Evolutionary conservation across 2,113 vertebrate species (phyloP).

Genomic region (Phrynosoma platyrhinos): DNA sequence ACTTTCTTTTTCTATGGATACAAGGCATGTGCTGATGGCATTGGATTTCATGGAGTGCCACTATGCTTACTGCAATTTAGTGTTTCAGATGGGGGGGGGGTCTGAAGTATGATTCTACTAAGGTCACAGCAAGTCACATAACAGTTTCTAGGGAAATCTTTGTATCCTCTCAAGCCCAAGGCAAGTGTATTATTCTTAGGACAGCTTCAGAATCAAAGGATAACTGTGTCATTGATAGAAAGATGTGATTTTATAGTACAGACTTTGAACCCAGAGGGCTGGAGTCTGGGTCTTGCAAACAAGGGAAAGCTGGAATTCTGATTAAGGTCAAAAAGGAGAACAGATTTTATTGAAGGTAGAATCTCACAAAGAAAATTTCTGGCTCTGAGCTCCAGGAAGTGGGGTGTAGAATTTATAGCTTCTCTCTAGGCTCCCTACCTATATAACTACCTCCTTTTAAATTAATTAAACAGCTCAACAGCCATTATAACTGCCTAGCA

Average conservation of each 20-base stretch:
- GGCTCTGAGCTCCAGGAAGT: neutral
- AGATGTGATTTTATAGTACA: slow-evolving; percentile 21
- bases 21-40: neutral
- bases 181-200: neutral
- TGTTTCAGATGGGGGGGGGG: neutral
- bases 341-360: slow-evolving; percentile 1
- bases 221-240: neutral
- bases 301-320: neutral
- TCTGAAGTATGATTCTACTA: neutral
- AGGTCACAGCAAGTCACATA: neutral
- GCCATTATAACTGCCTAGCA: neutral
- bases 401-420: slow-evolving; percentile 5
- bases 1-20: neutral
- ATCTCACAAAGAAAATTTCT: slow-evolving; percentile 14
- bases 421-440: neutral
- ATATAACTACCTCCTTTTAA: slow-evolving; percentile 8
- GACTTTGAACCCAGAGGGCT: neutral
- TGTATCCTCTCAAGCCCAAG: neutral
- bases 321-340: slow-evolving; percentile 4
- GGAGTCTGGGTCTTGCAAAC: neutral
- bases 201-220: neutral
- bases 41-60: neutral
- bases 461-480: slow-evolving; percentile 23
- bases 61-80: neutral
- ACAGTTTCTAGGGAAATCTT: slow-evolving; percentile 13